phyloP scores from a whole-genome alignment of 2,797 vertebrate species.

The Benthosema pterotum region DNA sequence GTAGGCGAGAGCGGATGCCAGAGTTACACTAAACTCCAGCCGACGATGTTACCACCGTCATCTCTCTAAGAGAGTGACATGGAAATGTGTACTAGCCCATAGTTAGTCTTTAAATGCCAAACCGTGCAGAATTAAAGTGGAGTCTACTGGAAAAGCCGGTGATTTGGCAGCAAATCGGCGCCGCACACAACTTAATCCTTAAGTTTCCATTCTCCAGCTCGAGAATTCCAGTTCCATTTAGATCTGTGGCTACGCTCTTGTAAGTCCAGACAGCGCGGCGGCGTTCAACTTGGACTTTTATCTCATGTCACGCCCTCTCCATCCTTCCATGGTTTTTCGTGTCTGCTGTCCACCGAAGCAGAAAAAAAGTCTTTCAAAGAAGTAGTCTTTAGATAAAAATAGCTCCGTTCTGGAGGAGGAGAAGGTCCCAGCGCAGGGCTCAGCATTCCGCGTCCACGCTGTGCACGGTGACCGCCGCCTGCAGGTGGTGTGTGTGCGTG shows the following conservation, averaged over 20 bases:
- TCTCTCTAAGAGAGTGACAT: background rate
- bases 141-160: constrained; percentile 7
- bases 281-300: constrained; percentile 24
- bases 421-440: constrained; percentile 45
- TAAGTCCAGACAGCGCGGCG: background rate
- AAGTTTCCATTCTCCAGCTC: constrained; percentile 14
- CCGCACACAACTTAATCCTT: constrained; percentile 8
- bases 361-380: constrained; percentile 21
- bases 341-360: constrained; percentile 27
- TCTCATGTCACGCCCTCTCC: constrained; percentile 12
- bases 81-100: constrained; percentile 23
- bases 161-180: constrained; percentile 27
- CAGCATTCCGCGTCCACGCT: constrained; percentile 96
- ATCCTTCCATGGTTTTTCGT: constrained; percentile 18
- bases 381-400: constrained; percentile 24
- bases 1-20: constrained; percentile 1
- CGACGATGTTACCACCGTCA: too few relatives aligned
- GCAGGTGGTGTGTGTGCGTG: constrained; percentile 87
- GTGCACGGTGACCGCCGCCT: constrained; percentile 96
- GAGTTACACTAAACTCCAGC: too few relatives aligned
- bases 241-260: background rate
- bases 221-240: constrained; percentile 6
- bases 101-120: constrained; percentile 1
- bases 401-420: constrained; percentile 23
- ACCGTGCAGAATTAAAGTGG: constrained; percentile 4